These are phyloP conservation scores for Lanius ludovicianus DNA, from an alignment of 2,113 vertebrate genomes.

Conservation along the genomic window DNA sequence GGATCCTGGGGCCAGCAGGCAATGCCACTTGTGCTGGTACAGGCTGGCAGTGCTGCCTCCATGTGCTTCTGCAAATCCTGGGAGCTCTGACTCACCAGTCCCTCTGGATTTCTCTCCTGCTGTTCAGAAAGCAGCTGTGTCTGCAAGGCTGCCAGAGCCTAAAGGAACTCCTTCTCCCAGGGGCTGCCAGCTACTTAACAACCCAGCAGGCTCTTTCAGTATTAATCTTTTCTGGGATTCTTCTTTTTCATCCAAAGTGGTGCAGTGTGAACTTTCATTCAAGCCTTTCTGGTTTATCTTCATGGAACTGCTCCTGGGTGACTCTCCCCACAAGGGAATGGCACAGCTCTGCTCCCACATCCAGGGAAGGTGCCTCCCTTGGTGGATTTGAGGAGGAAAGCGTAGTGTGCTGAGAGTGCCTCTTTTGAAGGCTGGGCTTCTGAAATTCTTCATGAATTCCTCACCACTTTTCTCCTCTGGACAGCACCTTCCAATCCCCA, in stretches of 20 bases:
- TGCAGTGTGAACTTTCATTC: neutral
- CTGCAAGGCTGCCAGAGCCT: neutral
- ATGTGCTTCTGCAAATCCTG: neutral
- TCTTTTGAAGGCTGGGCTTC: neutral
- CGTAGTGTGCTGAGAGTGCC: neutral
- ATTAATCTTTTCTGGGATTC: neutral
- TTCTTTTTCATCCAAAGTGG: neutral
- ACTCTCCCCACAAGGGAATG: neutral
- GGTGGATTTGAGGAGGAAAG: neutral
- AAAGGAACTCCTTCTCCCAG: neutral
- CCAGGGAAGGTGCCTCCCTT: neutral
- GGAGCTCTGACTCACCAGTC: neutral
- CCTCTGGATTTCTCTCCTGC: neutral
- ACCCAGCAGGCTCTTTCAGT: neutral
- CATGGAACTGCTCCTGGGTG: neutral
- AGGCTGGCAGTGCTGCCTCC: neutral
- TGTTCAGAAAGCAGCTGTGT: neutral
- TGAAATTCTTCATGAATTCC: neutral
- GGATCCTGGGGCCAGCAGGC: neutral
- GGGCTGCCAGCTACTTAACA: neutral
- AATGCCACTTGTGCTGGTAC: neutral
- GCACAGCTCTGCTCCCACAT: neutral
- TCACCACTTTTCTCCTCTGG: neutral
- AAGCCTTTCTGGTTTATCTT: neutral
- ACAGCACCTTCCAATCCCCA: fast-evolving